Conservation (phyloP, 2,113 vertebrate genomes). For the Ictidomys tridecemlineatus region DNA sequence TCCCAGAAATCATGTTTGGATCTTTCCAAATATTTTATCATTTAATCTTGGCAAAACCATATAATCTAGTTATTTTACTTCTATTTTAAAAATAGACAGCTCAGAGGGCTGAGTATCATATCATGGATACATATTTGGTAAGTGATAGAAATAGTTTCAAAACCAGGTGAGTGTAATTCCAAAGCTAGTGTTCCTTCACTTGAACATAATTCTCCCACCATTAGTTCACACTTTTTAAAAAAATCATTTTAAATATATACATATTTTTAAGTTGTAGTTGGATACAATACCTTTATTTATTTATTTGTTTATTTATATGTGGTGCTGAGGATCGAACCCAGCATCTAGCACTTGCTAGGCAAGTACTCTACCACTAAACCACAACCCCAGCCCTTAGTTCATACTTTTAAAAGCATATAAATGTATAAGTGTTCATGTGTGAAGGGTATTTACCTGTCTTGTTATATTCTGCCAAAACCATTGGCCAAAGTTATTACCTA, state of each 20-base stretch:
- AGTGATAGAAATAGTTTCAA: not conserved
- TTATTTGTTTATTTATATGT: too few species aligned
- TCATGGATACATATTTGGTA: not conserved
- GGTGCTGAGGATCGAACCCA: too few species aligned
- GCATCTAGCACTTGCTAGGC: too few species aligned
- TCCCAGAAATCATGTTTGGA: not conserved
- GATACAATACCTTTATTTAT: too few species aligned
- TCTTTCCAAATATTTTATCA: not conserved
- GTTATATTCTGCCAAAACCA: not conserved
- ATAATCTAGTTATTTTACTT: conserved; percentile 14
- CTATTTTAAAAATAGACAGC: conserved; percentile 25
- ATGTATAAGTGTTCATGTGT: not conserved
- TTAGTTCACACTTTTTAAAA: not conserved
- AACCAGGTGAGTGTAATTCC: not conserved
- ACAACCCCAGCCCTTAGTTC: not conserved
- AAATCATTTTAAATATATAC: too few species aligned
- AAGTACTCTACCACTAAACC: too few species aligned
- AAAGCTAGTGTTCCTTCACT: not conserved
- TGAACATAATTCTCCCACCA: not conserved
- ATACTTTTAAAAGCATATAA: not conserved
- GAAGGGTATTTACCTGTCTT: not conserved
- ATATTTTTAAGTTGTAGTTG: too few species aligned
- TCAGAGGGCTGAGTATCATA: not conserved
- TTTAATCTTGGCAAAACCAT: not conserved
- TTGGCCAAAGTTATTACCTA: conserved; percentile 16